These are phyloP conservation scores for Macquaria ambigua DNA, from an alignment of 2,113 vertebrate species.

Conservation along the genomic window DNA sequence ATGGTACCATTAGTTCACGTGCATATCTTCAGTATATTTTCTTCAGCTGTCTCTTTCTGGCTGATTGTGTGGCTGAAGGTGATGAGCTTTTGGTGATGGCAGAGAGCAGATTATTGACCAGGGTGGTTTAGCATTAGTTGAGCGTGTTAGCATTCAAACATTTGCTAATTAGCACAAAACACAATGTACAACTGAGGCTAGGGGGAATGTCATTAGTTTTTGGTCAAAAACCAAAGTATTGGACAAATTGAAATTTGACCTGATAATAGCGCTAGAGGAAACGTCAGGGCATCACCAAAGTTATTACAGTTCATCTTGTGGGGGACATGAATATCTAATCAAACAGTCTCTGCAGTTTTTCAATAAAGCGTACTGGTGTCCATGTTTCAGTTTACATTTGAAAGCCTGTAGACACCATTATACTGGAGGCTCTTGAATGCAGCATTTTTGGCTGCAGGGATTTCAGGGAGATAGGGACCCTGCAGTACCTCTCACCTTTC, in stretches of 20 bases:
- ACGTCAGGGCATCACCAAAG: not conserved
- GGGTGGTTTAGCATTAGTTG: no score
- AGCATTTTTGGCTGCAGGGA: not conserved
- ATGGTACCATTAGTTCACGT: not conserved
- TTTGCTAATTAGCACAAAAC: not conserved
- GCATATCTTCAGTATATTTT: not conserved
- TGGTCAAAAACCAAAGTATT: no score
- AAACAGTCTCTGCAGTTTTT: no score
- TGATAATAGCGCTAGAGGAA: not conserved
- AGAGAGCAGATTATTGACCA: not conserved
- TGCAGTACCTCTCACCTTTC: not conserved
- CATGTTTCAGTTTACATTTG: not conserved
- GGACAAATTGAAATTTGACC: not conserved
- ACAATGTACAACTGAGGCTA: not conserved
- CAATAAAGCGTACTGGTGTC: no score
- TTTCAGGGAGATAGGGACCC: not conserved
- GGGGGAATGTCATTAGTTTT: not conserved
- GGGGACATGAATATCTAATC: no score
- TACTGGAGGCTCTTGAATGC: not conserved
- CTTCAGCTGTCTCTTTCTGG: not conserved
- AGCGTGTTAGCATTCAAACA: no score
- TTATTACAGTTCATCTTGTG: no score
- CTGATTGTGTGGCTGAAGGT: not conserved
- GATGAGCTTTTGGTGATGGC: not conserved
- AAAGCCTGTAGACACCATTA: not conserved